Conservation (phyloP, 2,888 invertebrate species). For the Macrosoma leucophasiata region DNA sequence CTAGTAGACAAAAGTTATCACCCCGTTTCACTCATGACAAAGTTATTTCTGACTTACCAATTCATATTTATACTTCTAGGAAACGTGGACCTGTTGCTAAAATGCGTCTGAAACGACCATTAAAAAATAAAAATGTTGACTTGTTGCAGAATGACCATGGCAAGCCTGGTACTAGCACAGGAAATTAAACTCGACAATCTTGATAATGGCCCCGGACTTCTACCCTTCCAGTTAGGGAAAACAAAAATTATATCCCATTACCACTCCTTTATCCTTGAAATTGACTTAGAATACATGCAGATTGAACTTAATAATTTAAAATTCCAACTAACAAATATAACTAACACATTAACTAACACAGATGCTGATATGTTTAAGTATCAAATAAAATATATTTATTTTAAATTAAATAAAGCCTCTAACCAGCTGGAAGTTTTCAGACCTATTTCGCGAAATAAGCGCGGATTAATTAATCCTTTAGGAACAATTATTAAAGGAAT, state of each 20-base stretch:
- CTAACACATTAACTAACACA: neutral
- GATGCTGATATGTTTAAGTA: neutral
- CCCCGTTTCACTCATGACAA: slow-evolving; percentile 9
- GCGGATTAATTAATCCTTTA: slow-evolving; percentile 4
- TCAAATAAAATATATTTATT: neutral
- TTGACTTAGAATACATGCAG: slow-evolving; percentile 3
- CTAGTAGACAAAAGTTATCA: slow-evolving; percentile 5
- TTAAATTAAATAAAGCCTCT: neutral
- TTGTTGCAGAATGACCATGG: slow-evolving; percentile 11
- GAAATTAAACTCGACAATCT: slow-evolving; percentile 21
- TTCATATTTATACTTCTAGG: slow-evolving; percentile 4
- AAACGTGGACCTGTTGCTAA: slow-evolving; percentile 5
- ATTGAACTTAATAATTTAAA: slow-evolving; percentile 3
- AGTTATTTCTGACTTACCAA: slow-evolving; percentile 8
- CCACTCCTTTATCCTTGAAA: slow-evolving; percentile 21
- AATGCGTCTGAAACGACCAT: slow-evolving; percentile 4
- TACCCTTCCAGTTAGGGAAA: slow-evolving; percentile 24
- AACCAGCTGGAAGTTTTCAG: neutral
- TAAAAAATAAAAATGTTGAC: slow-evolving; percentile 6
- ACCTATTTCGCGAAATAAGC: neutral
- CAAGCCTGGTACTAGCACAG: slow-evolving; percentile 7
- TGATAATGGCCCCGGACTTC: slow-evolving; percentile 16
- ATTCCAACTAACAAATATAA: slow-evolving; percentile 2
- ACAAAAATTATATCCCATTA: slow-evolving; percentile 22
- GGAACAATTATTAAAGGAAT: slow-evolving; percentile 5